phyloP scores from a whole-genome alignment of 2,113 vertebrate genomes.

The Marmota flaviventris region DNA sequence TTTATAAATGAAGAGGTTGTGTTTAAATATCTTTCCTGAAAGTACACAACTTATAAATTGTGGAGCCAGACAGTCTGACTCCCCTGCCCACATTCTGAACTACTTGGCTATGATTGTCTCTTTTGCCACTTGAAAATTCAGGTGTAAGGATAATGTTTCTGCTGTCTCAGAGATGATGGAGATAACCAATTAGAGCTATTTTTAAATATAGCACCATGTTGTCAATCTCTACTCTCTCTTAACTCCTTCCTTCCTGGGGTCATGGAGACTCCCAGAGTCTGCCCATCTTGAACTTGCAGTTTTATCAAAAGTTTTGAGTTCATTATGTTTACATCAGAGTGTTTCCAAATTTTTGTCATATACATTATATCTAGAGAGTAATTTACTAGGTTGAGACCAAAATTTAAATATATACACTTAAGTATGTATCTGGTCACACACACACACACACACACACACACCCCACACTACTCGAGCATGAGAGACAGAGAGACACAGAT shows the following conservation, averaged over 20 bases:
- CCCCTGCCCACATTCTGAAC: background rate
- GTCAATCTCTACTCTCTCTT: background rate
- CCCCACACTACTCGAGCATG: background rate
- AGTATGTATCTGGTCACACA: accelerated
- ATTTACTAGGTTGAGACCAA: background rate
- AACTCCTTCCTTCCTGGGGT: background rate
- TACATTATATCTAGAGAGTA: background rate
- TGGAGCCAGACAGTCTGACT: background rate
- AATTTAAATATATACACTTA: background rate
- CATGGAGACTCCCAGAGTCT: background rate
- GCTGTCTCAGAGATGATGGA: background rate
- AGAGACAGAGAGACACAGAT: background rate
- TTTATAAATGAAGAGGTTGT: constrained; percentile 35
- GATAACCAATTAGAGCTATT: background rate
- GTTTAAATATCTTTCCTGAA: constrained; percentile 9
- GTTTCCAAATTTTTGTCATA: background rate
- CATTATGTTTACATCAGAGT: background rate
- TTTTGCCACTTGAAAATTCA: constrained; percentile 6
- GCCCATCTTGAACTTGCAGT: accelerated
- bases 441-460: background rate
- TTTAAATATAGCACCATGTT: background rate
- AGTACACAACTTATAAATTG: background rate
- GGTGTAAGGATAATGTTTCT: background rate
- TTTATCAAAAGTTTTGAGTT: background rate
- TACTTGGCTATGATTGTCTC: background rate